These are phyloP conservation scores for Drosophila meridiana DNA, from an alignment of 2,888 invertebrate genomes.

Conservation along the genomic window DNA sequence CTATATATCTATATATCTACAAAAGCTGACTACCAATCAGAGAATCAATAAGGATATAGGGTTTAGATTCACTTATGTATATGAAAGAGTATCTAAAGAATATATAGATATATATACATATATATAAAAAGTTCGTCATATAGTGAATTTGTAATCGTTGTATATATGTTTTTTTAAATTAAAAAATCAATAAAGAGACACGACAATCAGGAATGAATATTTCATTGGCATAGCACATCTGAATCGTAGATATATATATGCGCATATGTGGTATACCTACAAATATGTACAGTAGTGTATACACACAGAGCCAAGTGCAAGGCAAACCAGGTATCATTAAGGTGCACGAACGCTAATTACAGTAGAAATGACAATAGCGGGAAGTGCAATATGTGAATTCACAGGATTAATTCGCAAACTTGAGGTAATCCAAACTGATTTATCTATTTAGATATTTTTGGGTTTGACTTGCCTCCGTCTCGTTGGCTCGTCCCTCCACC, in stretches of 20 bases:
- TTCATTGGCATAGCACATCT: conserved; percentile 40
- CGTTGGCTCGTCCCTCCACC: conserved; percentile 65
- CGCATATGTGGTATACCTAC: background rate
- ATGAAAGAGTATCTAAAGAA: no score
- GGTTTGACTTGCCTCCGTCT: conserved; percentile 72
- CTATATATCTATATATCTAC: no score
- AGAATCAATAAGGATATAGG: no score
- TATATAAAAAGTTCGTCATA: background rate
- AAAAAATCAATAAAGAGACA: conserved; percentile 69
- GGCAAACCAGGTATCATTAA: conserved; percentile 32
- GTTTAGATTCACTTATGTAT: no score
- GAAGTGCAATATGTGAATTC: conserved; percentile 16
- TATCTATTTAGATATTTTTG: background rate
- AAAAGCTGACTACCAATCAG: no score
- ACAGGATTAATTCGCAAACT: no score
- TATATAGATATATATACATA: background rate
- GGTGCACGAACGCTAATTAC: conserved; percentile 13
- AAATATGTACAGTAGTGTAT: conserved; percentile 10
- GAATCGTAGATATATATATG: conserved; percentile 30
- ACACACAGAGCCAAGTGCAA: conserved; percentile 1
- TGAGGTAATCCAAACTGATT: background rate
- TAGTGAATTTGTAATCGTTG: background rate
- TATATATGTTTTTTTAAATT: conserved; percentile 22
- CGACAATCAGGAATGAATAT: conserved; percentile 44
- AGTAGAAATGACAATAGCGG: background rate